Base-by-base conservation (phyloP, 2,797 vertebrate genomes). In the Tympanoctomys barrerae region DNA sequence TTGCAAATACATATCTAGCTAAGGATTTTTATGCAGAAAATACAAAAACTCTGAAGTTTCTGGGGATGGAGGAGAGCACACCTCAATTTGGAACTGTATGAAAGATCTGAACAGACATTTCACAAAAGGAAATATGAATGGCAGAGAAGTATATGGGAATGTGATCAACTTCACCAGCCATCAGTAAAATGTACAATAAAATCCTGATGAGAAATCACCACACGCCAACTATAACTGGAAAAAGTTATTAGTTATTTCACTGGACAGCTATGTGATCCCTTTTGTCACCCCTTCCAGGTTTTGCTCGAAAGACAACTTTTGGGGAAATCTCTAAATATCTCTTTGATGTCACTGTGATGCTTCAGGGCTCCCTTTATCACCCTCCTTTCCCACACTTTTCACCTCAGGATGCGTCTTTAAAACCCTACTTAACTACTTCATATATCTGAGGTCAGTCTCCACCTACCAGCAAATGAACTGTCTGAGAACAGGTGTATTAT, bases 241-340 rank as follows among this genome's bases (percentile, higher is more conserved):
- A 68, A 64, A 18, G 3, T 42, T 42, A 46, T 39, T 26, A 26
- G n/a, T 9, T 54, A 28, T n/a, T 61, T 68, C 46, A 36, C 46
- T 13, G 7, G 49, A 39, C 0, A 33, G 31, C 3, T n/a, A 64
- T 19, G 6, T 0, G 7, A 42, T 14, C 22, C 6, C 33, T 9
- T 42, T 16, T 22, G n/a, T 80, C 22, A 33, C 19, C 31, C 75
- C 66, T 57, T n/a, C 75, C 64, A 54, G 16, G 22, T 46, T 75
- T 64, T 18, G 66, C 28, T 57, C 42, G 39, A 59, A 68, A 14
- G 31, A 33, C 33, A 42, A 12, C 46, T 73, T 79, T 22, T 6
- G 19, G 24, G 46, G 46, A 92, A 70, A 39, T 57, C 18, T 54
- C 59, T 21, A 5, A 22, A n/a, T n/a, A 66, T 21, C 4, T 9